A percentile compares a stretch with the other conserved stretches of the same genome.
Evolutionary conservation across 2,113 vertebrate species (phyloP).

Genomic region (Tupaia tana): DNA sequence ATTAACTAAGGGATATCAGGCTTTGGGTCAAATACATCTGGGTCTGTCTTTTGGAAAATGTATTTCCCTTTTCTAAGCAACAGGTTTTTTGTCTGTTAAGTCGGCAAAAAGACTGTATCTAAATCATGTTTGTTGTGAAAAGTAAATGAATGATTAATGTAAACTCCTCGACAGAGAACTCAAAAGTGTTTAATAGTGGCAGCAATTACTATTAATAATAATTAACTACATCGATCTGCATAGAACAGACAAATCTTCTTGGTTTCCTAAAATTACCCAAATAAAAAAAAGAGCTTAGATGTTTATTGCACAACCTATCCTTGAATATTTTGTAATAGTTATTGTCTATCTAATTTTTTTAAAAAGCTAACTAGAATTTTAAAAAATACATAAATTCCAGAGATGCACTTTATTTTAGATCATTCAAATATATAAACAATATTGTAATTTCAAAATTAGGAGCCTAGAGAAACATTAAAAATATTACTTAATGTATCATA

Average conservation of each 20-base stretch:
- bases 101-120: neutral
- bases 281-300: constrained; percentile 48
- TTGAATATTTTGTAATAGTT: neutral
- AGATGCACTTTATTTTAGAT: neutral
- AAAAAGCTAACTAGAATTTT: constrained; percentile 15
- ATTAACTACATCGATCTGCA: neutral
- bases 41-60: constrained; percentile 21
- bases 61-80: constrained; percentile 42
- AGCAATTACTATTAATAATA: neutral
- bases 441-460: constrained; percentile 5
- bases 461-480: neutral
- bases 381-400: neutral
- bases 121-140: constrained; percentile 10
- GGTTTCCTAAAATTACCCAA: constrained; percentile 42
- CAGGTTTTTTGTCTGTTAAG: constrained; percentile 38
- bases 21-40: constrained; percentile 44
- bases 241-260: neutral
- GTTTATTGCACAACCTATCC: constrained; percentile 19
- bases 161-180: constrained; percentile 9
- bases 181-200: neutral
- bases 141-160: constrained; percentile 37
- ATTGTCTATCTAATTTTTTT: neutral
- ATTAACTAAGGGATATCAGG: neutral
- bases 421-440: constrained; percentile 36
- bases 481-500: neutral